Base-by-base conservation (phyloP, 2,888 invertebrate species). In the Erpobdella octoculata region DNA sequence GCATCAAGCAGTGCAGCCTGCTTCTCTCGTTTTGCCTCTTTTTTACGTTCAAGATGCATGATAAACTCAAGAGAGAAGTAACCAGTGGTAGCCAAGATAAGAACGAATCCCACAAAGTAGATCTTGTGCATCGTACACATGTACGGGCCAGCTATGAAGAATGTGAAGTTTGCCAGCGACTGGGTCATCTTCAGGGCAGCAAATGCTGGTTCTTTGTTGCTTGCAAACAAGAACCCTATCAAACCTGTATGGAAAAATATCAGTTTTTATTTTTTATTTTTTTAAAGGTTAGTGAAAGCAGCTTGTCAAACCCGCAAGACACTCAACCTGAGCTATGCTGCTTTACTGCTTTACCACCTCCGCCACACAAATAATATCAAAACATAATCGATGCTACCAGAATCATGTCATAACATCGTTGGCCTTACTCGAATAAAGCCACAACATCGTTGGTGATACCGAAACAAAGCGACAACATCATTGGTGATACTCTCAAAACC, bases 141-240 rank as follows among this genome's bases (percentile, higher is more conserved):
- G 64, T 76, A 75, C 33, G 76, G 78, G 18, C 80, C 78, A 48
- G 78, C 76, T 36, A 74, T 72, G 71, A 80, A 80, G 58, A 72
- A 72, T n/a, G 59, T 46, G 65, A 72, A 72, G 70, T 68, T 65
- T 18, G 72, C 80, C 0, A 81, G 65, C 0, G 81, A 80, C 72
- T 81, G 80, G 36, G 79, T 76, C 59, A 81, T 76, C 33, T 80
- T 78, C 36, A 79, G 76, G 5, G 79, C 79, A 0, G 81, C 79
- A 71, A 80, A 81, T 0, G 81, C 82, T 21, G 79, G 78, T 71
- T 82, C 82, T 64, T 79, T 80, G 37, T 78, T 77, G 59, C 80
- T 78, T 1, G 78, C 76, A 72, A 81, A 82, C n/a, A 80, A 67
- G 0, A 78, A 74, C 0, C 80, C 80, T 61, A 81, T 76, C 72